Evolutionary conservation across 2,113 vertebrate species (phyloP), one percentile per base, ranked within the genome.

Genomic region (Urocynchramus pylzowi): DNA sequence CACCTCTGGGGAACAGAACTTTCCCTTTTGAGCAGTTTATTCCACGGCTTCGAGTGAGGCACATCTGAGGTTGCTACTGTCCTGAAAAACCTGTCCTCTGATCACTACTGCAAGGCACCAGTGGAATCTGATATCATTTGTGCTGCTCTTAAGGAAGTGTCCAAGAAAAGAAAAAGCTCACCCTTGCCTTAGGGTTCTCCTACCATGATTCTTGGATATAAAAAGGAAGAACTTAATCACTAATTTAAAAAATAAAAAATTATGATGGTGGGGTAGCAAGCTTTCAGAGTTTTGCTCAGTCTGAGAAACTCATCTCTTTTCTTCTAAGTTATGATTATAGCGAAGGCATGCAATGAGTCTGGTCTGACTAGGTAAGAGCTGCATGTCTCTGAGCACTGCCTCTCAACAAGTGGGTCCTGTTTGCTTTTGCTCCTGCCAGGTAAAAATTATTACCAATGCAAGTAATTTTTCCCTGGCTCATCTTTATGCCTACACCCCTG

Each of bases 71-170:
- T 45, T 93, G 76, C 68, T 68, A 53, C 56, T 94, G 83, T 68
- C 90, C 68, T 92, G 95, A 96, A 93, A 97, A 97, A 96, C 88
- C 80, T 79, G 92, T 95, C 87, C 53, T 84, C 64, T 27, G 54
- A 81, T 93, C 84, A 68, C 37, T 45, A 83, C 80, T 93, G 80
- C 26, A 49, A 96, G 83, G 93, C 76, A 95, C 23, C 54, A 42
- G 41, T 9, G 17, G 47, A 93, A 92, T 49, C 82, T 78, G 85
- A 84, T 90, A 92, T 19, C 45, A 47, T 37, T 93, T 71, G n/a
- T 53, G 41, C 35, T 63, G 42, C 47, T 93, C 53, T 70, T 90
- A 70, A 65, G 75, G 37, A 91, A 90, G 22, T 6, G n/a, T 53
- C 85, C 60, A 78, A 93, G 30, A 39, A 80, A 78, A 83, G 19